A percentile compares a stretch with the other conserved stretches of the same genome.
These are phyloP conservation scores for Trichechus manatus DNA, from an alignment of 2,113 vertebrate species.

Conservation along the genomic window DNA sequence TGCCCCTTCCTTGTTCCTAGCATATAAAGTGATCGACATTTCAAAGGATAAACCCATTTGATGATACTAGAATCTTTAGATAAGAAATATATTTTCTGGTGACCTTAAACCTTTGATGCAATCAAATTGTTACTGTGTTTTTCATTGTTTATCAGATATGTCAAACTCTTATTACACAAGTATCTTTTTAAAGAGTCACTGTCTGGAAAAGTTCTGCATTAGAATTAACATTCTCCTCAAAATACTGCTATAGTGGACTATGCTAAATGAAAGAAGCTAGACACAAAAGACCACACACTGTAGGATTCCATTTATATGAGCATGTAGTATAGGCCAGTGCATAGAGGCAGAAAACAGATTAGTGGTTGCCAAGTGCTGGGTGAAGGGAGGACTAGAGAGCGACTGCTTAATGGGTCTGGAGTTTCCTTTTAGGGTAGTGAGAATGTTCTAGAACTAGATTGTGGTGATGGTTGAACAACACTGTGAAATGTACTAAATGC, in stretches of 20 bases:
- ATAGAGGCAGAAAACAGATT: not conserved
- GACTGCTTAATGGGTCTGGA: not conserved
- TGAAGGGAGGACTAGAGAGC: not conserved
- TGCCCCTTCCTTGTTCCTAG: not conserved
- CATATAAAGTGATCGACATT: conserved; percentile 13
- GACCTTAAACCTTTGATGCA: conserved; percentile 29
- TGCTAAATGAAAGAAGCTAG: conserved; percentile 47
- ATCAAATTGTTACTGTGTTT: not conserved
- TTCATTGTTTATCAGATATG: not conserved
- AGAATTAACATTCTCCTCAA: conserved; percentile 54
- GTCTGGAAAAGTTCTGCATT: conserved; percentile 27
- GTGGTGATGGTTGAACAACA: not conserved
- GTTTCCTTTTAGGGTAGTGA: conserved; percentile 38
- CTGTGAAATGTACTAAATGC: conserved; percentile 55
- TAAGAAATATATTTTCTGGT: conserved; percentile 13
- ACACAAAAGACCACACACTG: not conserved
- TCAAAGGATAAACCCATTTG: conserved; percentile 26
- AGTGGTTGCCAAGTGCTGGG: not conserved
- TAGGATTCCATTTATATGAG: not conserved
- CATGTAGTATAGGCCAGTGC: not conserved
- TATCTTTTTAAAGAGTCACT: conserved; percentile 7
- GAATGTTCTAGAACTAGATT: conserved; percentile 27
- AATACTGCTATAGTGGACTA: not conserved
- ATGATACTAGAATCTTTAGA: not conserved
- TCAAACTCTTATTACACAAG: conserved; percentile 23